Evolutionary conservation across 2,113 vertebrate species (phyloP), one percentile per base, ranked within the genome.

Genomic region (Solea solea): DNA sequence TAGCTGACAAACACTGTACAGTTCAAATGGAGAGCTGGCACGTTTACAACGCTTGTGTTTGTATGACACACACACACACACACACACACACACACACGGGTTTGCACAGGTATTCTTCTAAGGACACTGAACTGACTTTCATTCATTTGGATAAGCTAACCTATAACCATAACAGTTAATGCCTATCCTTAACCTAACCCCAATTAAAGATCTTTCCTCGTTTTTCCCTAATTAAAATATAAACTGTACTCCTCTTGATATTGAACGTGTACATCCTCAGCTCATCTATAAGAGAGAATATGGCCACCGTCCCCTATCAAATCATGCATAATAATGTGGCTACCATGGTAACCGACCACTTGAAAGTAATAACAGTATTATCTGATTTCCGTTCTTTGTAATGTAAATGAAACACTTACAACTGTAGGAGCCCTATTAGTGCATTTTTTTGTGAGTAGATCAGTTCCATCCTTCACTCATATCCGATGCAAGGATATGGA

Each of bases 1-100:
- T 90, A 88, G 86, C 88, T 88, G 88, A 90, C 88, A 92, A 88
- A 88, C 82, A 80, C 69, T 28, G 58, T 48, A 74, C 76, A 79
- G 51, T 68, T 78, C 54, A 58, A 79, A 69, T 41, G 34, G 68
- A 58, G 77, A 53, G 55, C 74, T 66, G 80, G 69, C 46, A 59
- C 67, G 59, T 72, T 84, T 78, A 69, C 76, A 69, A 46, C 59
- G 54, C 49, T 77, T 45, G 45, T 77, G 69, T 77, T 82, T 82
- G 53, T 64, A 51, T 69, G 9, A 3, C 4, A 76, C 80, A 60
- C 69, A 21, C 16, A 40, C 80, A 60, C 21, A 64, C 10, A 8
- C 74, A 67, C 49, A 74, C 69, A 74, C 53, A 63, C 48, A 64
- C 14, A 48, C 4, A 50, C 34, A 45, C 15, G 7, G 12, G 12